These are phyloP conservation scores for Cryptus armator DNA, from an alignment of 2,888 invertebrate genomes.

Conservation along the genomic window DNA sequence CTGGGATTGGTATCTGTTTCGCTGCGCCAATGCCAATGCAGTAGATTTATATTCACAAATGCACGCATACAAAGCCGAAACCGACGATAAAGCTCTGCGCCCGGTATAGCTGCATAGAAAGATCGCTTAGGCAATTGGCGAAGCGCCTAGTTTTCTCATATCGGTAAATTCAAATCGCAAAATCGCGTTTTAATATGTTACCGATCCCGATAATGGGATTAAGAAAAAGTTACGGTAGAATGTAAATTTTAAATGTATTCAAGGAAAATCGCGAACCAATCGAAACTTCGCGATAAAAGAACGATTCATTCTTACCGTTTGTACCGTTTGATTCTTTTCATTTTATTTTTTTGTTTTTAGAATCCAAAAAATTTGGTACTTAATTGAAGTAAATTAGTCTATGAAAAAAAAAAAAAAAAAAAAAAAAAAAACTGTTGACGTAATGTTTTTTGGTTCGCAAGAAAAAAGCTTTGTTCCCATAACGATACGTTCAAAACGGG, in stretches of 20 bases:
- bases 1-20: conserved; percentile 30
- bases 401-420: too few species aligned
- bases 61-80: not conserved
- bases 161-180: conserved; percentile 7
- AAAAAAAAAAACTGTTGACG: too few species aligned
- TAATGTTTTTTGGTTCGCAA: too few species aligned
- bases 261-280: not conserved
- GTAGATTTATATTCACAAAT: conserved; percentile 45
- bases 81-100: not conserved
- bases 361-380: too few species aligned
- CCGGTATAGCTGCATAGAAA: not conserved
- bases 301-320: too few species aligned
- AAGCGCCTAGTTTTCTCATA: conserved; percentile 33
- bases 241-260: not conserved
- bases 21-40: conserved; percentile 44
- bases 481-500: not conserved
- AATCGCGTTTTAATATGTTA: conserved; percentile 7
- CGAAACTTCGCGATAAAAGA: not conserved
- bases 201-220: not conserved
- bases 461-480: not conserved
- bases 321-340: not conserved
- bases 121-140: conserved; percentile 57
- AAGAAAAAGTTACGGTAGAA: not conserved
- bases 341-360: not conserved
- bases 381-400: too few species aligned